Evolutionary conservation across 2,888 invertebrate genomes (phyloP), one percentile per base, ranked within the genome.

Genomic region (Bellardia bayeri): DNA sequence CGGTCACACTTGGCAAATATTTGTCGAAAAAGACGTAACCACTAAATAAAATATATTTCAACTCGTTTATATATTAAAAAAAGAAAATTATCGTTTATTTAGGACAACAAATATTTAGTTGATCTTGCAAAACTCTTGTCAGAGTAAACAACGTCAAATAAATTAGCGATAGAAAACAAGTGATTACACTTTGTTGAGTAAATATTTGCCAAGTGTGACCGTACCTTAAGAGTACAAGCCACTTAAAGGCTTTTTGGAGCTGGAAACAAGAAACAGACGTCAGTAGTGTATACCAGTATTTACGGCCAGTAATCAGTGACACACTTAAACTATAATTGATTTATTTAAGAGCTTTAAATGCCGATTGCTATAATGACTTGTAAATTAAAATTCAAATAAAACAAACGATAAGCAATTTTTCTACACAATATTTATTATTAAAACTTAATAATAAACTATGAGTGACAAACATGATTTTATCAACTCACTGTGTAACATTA

Each of bases 331-430:
- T 84, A 88, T 89, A 90, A 91, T 90, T 92, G 92, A 92, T 92
- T 92, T 92, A 91, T 91, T 91, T 89, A 82, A 91, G 90, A 90
- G 89, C 89, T 89, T 89, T 90, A 91, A 72, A 90, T 90, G 88
- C 86, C 88, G 90, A 86, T 91, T 89, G 90, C 91, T 91, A 90
- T 91, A 91, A 90, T 90, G 91, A 90, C 90, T 90, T 90, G 90
- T 91, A 92, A 92, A 92, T 91, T 90, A 91, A 89, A 79, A 82
- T 74, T 56, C 3, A 64, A 72, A 16, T 33, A 7, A 56, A 42
- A 13, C 2, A 37, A 81, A n/a, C 66, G 85, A 88, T 88, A 85
- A 86, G 82, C 68, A 16, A 81, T 82, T 68, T 68, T 30, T 79
- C 6, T 5, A 23, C 56, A 56, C 6, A 61, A 61, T 64, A n/a